Conservation (phyloP, 2,797 vertebrate genomes). For the Smutsia temminckii region DNA sequence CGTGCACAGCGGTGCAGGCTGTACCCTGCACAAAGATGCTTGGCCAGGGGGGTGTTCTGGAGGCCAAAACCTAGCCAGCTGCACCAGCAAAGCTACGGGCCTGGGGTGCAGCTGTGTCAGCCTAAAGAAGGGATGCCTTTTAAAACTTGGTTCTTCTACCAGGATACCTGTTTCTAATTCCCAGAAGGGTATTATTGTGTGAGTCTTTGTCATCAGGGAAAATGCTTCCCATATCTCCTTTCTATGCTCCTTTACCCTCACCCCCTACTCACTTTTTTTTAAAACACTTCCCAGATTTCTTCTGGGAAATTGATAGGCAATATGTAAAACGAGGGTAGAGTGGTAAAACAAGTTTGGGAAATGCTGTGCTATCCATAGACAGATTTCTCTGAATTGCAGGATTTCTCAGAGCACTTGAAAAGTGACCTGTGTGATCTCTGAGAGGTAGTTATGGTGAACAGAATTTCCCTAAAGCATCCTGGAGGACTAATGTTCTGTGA, state of each 20-base stretch:
- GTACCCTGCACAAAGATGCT: neutral
- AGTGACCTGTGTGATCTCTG: neutral
- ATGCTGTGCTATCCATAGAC: neutral
- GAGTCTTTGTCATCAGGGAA: neutral
- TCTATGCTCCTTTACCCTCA: neutral
- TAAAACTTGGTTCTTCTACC: neutral
- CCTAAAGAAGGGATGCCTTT: neutral
- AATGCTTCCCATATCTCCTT: neutral
- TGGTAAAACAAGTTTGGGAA: constrained; percentile 12
- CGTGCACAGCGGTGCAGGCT: neutral
- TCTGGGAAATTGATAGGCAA: neutral
- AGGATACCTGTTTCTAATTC: neutral
- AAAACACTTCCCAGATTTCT: neutral
- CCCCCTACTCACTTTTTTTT: neutral
- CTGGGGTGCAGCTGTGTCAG: neutral
- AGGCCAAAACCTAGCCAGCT: neutral
- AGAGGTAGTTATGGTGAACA: neutral
- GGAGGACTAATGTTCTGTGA: neutral
- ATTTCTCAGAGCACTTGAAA: neutral
- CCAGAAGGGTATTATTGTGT: neutral
- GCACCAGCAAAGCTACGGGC: neutral
- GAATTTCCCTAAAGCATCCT: neutral
- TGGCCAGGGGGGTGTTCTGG: neutral
- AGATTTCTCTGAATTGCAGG: neutral
- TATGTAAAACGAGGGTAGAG: neutral